Evolutionary conservation across 2,113 vertebrate genomes (phyloP).

Genomic region (Aviceda subcristata): DNA sequence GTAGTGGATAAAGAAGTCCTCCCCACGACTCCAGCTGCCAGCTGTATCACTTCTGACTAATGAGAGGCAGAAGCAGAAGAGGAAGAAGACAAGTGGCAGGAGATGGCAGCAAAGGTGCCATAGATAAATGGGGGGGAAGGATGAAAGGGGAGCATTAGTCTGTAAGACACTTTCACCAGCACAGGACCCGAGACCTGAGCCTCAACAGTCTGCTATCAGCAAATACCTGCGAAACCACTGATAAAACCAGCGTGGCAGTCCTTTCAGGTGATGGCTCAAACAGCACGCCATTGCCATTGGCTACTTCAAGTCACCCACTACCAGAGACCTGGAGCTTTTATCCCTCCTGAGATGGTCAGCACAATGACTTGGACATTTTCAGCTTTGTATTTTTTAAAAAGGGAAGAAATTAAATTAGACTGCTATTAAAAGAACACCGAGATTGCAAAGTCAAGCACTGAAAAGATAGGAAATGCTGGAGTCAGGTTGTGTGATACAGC

Average conservation of each 20-base stretch:
- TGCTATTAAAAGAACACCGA: background rate
- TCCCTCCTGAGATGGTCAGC: background rate
- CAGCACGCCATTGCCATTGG: accelerated
- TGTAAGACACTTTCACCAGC: background rate
- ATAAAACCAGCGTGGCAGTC: background rate
- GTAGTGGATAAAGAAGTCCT: slow-evolving; percentile 7
- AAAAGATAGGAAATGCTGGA: background rate
- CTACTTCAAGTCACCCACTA: background rate
- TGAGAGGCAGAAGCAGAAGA: slow-evolving; percentile 26
- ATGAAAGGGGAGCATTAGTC: background rate
- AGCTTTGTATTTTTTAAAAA: background rate
- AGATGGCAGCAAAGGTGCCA: background rate
- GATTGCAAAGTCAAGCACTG: background rate
- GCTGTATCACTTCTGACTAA: background rate
- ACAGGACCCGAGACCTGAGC: background rate
- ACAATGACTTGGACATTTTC: background rate
- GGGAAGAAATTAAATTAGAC: background rate
- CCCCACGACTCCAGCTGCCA: background rate
- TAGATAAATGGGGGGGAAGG: background rate
- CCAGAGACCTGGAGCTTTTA: background rate
- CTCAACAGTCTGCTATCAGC: background rate
- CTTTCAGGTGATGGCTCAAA: background rate
- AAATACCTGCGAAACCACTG: background rate
- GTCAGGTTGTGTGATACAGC: background rate
- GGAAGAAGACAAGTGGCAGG: background rate